A percentile compares a stretch with the other conserved stretches of the same genome.
Evolutionary conservation across 2,888 invertebrate genomes (phyloP).

Genomic region (Lycocerus yunnanus): DNA sequence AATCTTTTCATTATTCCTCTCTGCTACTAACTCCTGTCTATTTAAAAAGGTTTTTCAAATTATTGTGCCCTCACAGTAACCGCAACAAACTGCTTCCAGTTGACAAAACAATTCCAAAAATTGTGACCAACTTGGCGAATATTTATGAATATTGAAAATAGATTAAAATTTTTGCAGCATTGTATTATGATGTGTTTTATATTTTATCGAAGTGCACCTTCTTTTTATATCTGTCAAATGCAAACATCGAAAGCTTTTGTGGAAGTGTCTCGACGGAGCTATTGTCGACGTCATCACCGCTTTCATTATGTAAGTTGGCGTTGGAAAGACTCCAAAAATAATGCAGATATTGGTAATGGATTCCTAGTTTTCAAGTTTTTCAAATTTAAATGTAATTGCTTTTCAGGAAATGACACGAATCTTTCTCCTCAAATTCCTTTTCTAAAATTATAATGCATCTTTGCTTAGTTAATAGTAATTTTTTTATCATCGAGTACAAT

Average conservation of each 20-base stretch:
- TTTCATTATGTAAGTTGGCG: conserved; percentile 56
- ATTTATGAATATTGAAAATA: background rate
- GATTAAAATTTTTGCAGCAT: background rate
- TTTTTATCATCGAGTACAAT: background rate
- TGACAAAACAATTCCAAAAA: background rate
- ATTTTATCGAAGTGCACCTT: conserved; percentile 43
- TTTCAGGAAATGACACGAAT: conserved; percentile 42
- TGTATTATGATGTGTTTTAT: conserved; percentile 18
- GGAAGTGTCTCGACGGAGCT: conserved; percentile 50
- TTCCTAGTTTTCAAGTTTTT: conserved; percentile 51
- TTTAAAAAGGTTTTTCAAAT: background rate
- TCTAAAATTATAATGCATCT: background rate
- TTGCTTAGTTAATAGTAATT: background rate
- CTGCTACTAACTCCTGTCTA: background rate
- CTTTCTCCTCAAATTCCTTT: background rate
- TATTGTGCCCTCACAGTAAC: background rate
- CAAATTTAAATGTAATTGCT: conserved; percentile 47
- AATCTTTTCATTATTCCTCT: conserved; percentile 7
- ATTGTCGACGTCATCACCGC: conserved; percentile 51
- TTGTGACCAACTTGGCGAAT: background rate
- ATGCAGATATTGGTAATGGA: conserved; percentile 56
- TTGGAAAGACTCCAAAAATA: conserved; percentile 52
- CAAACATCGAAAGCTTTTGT: conserved; percentile 48
- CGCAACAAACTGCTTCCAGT: background rate
- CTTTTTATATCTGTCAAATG: conserved; percentile 55